Base-by-base conservation (phyloP, 2,113 vertebrate species). In the Aythya baeri region DNA sequence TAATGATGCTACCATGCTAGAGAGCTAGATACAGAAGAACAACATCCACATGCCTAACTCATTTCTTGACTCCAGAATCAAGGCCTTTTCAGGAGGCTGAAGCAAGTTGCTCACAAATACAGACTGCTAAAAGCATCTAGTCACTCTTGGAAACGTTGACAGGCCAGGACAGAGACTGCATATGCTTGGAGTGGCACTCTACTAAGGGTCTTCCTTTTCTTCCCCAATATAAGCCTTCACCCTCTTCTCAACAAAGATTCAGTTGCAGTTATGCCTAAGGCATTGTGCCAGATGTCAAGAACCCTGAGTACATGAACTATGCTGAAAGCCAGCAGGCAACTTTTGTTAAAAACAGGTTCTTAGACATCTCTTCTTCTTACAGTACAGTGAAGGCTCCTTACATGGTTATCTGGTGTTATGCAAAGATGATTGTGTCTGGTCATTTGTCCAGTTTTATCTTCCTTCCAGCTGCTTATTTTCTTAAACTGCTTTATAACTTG, bases 11-110 rank as follows among this genome's bases (percentile, higher is more conserved):
- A 9, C 16, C 12, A 7, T 31, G 75, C 27, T 76, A 17, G 79
- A 73, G 36, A 57, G 15, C 6, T 52, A 44, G 65, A 34, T 41
- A 31, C 3, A 78, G 52, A 87, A 85, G 65, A 68, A 44, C 38
- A 65, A 52, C 65, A 61, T 49, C 29, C 75, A 11, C 7, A 1
- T 8, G 15, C 44, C 7, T 17, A 6, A 0, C 6, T 15, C 7
- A 0, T 22, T 23, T 61, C 32, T 85, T 74, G 57, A 38, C 43
- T 83, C 0, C 1, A 41, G 43, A 86, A 22, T 38, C 36, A 22
- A 61, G 65, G n/a, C 59, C 15, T 63, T 62, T 63, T 63, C 46
- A 80, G 50, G 18, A 80, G 32, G 26, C 25, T 75, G 52, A 49
- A 78, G 22, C 17, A 29, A 66, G 31, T 26, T 65, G 26, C 32